Evolutionary conservation across 1,140 invertebrate species (phyloP).

Genomic region (Teleopsis dalmanni): DNA sequence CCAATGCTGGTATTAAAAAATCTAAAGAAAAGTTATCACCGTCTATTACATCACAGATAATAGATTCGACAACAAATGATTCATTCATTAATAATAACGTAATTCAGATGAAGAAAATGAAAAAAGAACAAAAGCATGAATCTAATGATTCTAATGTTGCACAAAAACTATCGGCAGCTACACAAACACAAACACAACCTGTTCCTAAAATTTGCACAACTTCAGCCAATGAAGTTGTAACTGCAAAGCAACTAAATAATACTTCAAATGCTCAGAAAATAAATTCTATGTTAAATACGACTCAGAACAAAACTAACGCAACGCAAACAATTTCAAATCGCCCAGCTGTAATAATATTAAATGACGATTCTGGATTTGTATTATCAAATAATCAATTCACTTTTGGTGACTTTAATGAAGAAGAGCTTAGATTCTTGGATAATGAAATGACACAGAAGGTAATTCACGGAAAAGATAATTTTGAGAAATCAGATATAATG

Average conservation of each 20-base stretch:
- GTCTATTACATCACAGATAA: conserved; percentile 13
- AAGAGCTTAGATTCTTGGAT: conserved; percentile 37
- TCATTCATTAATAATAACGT: neutral
- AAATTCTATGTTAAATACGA: neutral
- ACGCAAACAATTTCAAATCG: conserved; percentile 22
- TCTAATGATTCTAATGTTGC: neutral
- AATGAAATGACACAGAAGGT: conserved; percentile 12
- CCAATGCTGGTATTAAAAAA: neutral
- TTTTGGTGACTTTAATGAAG: conserved; percentile 42
- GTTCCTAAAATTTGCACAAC: neutral
- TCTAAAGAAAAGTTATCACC: conserved; percentile 12
- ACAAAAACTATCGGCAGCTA: conserved; percentile 6
- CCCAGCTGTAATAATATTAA: conserved; percentile 55
- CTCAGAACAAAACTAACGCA: neutral
- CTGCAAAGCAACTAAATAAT: conserved; percentile 1
- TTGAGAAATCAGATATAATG: neutral
- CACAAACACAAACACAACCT: conserved; percentile 4
- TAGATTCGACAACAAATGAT: too few relatives aligned
- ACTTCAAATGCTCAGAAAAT: conserved; percentile 8
- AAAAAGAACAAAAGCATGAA: neutral
- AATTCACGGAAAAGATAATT: neutral
- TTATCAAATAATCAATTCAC: conserved; percentile 41
- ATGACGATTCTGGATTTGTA: conserved; percentile 47
- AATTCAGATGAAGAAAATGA: neutral
- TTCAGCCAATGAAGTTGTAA: conserved; percentile 5